Evolutionary conservation across 2,113 vertebrate species (phyloP), one percentile per base, ranked within the genome.

Genomic region (Ceuthmochares aereus): DNA sequence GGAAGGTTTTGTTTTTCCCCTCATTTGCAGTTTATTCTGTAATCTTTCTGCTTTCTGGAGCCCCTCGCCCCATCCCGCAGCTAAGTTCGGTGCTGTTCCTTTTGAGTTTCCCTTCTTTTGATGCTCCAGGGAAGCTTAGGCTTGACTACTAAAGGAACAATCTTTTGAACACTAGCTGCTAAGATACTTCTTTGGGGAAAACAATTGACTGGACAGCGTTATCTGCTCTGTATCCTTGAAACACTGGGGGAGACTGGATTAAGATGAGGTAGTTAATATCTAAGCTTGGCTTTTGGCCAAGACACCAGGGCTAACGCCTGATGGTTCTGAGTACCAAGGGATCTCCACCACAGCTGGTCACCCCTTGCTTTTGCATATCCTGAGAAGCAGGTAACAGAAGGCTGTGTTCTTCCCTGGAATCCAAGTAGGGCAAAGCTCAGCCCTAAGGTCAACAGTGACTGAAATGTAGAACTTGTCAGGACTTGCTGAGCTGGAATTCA

Each of bases 401-500:
- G 10, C 37, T 45, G 6, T 42, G 36, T 15, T 88, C 70, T 47
- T 73, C 49, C 62, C 37, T 32, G 27, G 51, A 49, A 1, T 9
- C 16, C 30, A 34, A 70, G 40, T 23, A 73, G 68, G 49, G 42
- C 34, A 58, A 84, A 89, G 79, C 59, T 83, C 62, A 81, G 63
- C 34, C 43, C 25, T 32, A 4, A 2, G 6, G 62, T 9, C 62
- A 67, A 8, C 78, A 84, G 72, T 36, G 59, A 54, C 72, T 62
- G 52, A 67, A 54, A 54, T 16, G 52, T 52, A 2, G 17, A 8
- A 34, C 52, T 49, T 82, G 80, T 79, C 40, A 42, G 85, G 47
- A 52, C 87, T 89, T 73, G 58, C 32, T 21, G 87, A 87, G 85
- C 90, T 95, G 91, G 58, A 84, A 40, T 77, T 89, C 30, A 8